These are phyloP conservation scores for Colletes gigas DNA, from an alignment of 1,140 invertebrate species.

Conservation along the genomic window DNA sequence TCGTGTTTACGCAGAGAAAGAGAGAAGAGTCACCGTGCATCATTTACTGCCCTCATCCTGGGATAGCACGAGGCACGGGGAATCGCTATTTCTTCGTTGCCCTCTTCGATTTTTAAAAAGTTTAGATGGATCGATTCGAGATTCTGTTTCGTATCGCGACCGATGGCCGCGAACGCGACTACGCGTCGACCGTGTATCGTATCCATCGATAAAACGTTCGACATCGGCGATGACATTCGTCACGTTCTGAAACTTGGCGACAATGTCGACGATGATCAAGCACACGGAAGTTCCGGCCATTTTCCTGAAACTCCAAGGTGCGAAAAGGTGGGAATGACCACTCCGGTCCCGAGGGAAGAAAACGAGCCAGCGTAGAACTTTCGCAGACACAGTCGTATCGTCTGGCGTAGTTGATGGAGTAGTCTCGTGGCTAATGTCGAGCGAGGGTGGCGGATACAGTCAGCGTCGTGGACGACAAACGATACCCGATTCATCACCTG, in stretches of 20 bases:
- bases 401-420: conserved; percentile 73
- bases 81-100: background rate
- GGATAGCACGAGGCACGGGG: conserved; percentile 64
- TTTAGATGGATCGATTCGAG: background rate
- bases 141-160: background rate
- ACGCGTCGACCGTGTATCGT: background rate
- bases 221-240: background rate
- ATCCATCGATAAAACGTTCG: background rate
- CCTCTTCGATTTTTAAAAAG: background rate
- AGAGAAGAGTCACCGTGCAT: conserved; percentile 51
- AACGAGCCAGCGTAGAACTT: conserved; percentile 29
- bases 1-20: conserved; percentile 64
- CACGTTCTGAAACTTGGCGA: background rate
- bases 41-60: conserved; percentile 65
- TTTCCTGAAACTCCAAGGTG: conserved; percentile 28
- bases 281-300: conserved; percentile 22
- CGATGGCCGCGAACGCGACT: too few relatives aligned
- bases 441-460: conserved; percentile 64
- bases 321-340: conserved; percentile 57
- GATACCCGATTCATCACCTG: conserved; percentile 71
- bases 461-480: conserved; percentile 66
- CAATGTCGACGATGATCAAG: conserved; percentile 6
- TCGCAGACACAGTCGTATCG: conserved; percentile 53
- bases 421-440: conserved; percentile 74
- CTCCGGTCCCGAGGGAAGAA: conserved; percentile 47